Percentiles rank a stretch among this genome's conserved stretches.
Evolutionary conservation across 1,140 invertebrate species (phyloP).

Genomic region (Epicauta chinensis): DNA sequence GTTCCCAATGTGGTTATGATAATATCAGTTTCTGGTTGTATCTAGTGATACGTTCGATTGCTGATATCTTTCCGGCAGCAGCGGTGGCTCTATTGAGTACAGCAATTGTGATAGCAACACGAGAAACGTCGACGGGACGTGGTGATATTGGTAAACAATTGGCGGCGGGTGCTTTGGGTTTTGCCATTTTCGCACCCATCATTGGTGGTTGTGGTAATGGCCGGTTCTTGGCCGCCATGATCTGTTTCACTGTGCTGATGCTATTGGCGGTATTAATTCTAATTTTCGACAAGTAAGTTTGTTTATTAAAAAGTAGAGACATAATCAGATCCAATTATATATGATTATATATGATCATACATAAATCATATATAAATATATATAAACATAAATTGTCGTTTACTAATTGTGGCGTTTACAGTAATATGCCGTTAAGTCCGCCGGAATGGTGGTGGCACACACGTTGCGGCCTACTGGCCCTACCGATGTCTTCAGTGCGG

Average conservation of each 20-base stretch:
- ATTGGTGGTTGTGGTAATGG: constrained; percentile 44
- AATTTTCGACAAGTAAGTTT: constrained; percentile 51
- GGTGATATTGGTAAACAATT: constrained; percentile 76
- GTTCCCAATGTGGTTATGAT: constrained; percentile 62
- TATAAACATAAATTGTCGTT: too few species aligned
- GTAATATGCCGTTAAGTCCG: constrained; percentile 65
- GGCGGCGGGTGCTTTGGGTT: constrained; percentile 66
- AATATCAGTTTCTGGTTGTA: constrained; percentile 65
- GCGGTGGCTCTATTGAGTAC: constrained; percentile 64
- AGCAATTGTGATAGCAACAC: constrained; percentile 70
- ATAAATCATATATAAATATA: too few species aligned
- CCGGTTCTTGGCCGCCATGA: constrained; percentile 44
- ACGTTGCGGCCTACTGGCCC: constrained; percentile 62
- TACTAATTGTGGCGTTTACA: too few species aligned
- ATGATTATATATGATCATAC: too few species aligned
- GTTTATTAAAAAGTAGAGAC: constrained; percentile 15
- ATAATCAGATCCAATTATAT: not conserved
- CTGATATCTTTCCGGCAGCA: constrained; percentile 70
- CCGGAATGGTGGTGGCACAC: constrained; percentile 81
- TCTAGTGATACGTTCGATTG: constrained; percentile 59
- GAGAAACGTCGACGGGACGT: constrained; percentile 69
- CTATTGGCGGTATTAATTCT: constrained; percentile 59
- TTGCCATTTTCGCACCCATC: constrained; percentile 63
- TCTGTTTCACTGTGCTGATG: constrained; percentile 55
- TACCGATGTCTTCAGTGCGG: constrained; percentile 66